Base-by-base conservation (phyloP, 2,797 vertebrate genomes). In the Crax fasciolata region DNA sequence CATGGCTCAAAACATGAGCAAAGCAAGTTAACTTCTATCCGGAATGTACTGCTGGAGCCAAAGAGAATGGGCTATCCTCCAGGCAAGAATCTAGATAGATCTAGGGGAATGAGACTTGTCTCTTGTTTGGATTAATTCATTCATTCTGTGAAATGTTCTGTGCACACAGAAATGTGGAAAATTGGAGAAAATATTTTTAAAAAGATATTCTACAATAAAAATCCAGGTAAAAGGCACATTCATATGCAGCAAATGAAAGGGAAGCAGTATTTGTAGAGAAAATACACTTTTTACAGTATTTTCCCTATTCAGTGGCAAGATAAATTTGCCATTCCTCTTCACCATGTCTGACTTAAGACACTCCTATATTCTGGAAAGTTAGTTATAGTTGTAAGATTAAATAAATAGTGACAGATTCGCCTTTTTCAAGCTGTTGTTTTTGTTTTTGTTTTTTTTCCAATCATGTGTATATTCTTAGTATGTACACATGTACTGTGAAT, bases 1-100 rank as follows among this genome's bases (percentile, higher is more conserved):
- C 3, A 4, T 54, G 41, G 51, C 43, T 83, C 58, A 67, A 48
- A 78, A 77, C 58, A 63, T 8, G 24, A 77, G 70, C 27, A 80
- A 80, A 88, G 8, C 10, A 91, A 87, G 24, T 9, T 74, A 10
- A 54, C 23, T 84, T 61, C 67, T 32, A 72, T 43, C 49, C 68
- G 49, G 41, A 89, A 90, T 88, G 74, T n/a, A 28, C 8, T 43
- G 4, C 11, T 66, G 32, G 18, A 73, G 39, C 13, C 67, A 67
- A 81, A 84, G 71, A 59, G 54, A 92, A 77, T 30, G 61, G 41
- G 12, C 19, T 75, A 17, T 63, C n/a, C 35, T 74, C 35, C 32
- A 74, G 32, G 11, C 13, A 73, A 0, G 0, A 61, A 54, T 72
- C 13, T 41, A 61, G 68, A 10, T 24, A 79, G 39, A 48, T 59